phyloP scores from a whole-genome alignment of 1,140 invertebrate species.

The Phortica variegata region DNA sequence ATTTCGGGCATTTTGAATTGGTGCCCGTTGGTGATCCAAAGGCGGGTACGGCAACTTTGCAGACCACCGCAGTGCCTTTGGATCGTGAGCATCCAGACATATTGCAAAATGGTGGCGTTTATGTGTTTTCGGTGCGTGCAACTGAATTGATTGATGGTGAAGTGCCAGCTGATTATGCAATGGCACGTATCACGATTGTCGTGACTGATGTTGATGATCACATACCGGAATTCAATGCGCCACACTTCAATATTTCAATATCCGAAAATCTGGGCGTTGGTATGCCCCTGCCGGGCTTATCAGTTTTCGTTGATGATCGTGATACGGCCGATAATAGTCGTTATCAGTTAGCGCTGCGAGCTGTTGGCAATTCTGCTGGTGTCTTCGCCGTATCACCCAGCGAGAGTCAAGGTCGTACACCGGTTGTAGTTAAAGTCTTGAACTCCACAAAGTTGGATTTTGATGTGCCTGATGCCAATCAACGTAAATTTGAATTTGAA shows the following conservation, averaged over 20 bases:
- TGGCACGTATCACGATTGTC: slow-evolving; percentile 73
- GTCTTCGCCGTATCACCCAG: slow-evolving; percentile 69
- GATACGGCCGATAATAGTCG: slow-evolving; percentile 77
- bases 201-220: slow-evolving; percentile 85
- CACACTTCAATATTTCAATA: slow-evolving; percentile 69
- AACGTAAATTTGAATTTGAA: slow-evolving; percentile 69
- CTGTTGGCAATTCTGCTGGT: slow-evolving; percentile 63
- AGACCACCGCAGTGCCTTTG: slow-evolving; percentile 67
- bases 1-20: slow-evolving; percentile 69
- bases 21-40: slow-evolving; percentile 59
- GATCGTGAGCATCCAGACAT: slow-evolving; percentile 74
- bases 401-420: slow-evolving; percentile 70
- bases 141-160: slow-evolving; percentile 74
- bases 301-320: slow-evolving; percentile 73
- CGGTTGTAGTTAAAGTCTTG: slow-evolving; percentile 71
- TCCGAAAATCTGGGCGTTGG: slow-evolving; percentile 75
- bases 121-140: slow-evolving; percentile 71
- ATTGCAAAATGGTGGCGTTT: slow-evolving; percentile 75
- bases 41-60: slow-evolving; percentile 61
- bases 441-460: slow-evolving; percentile 70
- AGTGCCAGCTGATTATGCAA: slow-evolving; percentile 67
- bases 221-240: slow-evolving; percentile 72
- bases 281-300: slow-evolving; percentile 69
- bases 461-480: slow-evolving; percentile 64
- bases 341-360: slow-evolving; percentile 66